Conservation (phyloP, 2,113 vertebrate genomes). For the Rhombomys opimus region DNA sequence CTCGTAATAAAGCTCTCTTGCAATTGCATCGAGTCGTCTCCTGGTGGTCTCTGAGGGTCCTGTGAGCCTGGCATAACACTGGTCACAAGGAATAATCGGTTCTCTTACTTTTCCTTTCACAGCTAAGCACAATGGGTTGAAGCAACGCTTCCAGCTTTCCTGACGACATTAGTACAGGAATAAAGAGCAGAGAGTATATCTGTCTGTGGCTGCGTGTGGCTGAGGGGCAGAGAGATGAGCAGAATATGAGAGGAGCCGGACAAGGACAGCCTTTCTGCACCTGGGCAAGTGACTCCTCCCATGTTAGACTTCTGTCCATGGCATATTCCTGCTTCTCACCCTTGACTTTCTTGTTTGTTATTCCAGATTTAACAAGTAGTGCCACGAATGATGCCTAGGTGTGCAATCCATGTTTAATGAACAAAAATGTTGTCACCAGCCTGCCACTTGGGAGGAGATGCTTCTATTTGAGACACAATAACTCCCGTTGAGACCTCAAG, state of each 20-base stretch:
- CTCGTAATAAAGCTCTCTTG: no score
- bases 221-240: background rate
- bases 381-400: background rate
- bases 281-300: background rate
- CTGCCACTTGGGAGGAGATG: background rate
- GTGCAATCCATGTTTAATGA: background rate
- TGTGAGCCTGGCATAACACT: no score
- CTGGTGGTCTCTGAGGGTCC: no score
- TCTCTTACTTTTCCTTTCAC: background rate
- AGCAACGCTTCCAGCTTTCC: background rate
- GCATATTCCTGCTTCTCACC: background rate
- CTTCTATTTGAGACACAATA: background rate
- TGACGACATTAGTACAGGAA: background rate
- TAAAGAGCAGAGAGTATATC: background rate
- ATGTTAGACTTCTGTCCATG: background rate
- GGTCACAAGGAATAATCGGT: background rate
- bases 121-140: background rate
- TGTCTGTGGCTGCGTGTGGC: background rate
- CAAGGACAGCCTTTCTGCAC: background rate
- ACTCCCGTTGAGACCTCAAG: background rate
- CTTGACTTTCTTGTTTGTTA: background rate
- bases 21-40: no score
- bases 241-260: accelerated
- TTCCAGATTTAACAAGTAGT: background rate
- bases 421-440: slow-evolving; percentile 3